Percentiles rank a stretch among this genome's conserved stretches.
phyloP scores from a whole-genome alignment of 2,113 vertebrate species.

The Onychostoma macrolepis region DNA sequence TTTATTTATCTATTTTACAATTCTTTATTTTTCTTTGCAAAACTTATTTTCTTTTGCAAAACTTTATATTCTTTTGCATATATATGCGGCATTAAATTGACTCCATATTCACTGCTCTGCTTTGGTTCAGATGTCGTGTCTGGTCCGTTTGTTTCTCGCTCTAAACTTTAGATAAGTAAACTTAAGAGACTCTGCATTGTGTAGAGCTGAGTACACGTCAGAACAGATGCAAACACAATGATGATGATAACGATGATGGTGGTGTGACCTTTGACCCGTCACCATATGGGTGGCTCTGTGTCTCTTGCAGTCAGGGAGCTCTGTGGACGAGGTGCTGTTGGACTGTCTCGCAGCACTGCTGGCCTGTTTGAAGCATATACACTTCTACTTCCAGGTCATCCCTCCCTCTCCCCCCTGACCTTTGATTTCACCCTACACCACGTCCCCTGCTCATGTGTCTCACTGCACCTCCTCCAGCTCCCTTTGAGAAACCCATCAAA shows the following conservation, averaged over 20 bases:
- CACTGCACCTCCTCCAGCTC: constrained; percentile 48
- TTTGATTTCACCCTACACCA: constrained; percentile 33
- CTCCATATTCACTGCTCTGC: neutral
- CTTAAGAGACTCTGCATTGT: neutral
- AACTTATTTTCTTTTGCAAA: too few species aligned
- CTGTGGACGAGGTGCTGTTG: constrained; percentile 69
- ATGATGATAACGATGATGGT: neutral
- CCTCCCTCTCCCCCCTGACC: constrained; percentile 47
- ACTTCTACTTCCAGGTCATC: constrained; percentile 72
- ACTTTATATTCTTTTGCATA: too few species aligned
- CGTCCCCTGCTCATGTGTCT: constrained; percentile 40
- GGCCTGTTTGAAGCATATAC: constrained; percentile 70
- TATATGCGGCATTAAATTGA: too few species aligned
- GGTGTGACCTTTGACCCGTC: constrained; percentile 35
- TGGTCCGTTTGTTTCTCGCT: neutral
- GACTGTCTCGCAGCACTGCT: constrained; percentile 71
- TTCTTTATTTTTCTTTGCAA: too few species aligned
- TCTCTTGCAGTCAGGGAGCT: constrained; percentile 69
- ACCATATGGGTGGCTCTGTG: constrained; percentile 63
- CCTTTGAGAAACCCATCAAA: constrained; percentile 57
- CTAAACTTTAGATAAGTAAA: neutral
- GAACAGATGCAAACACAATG: constrained; percentile 5
- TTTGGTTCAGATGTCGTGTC: neutral
- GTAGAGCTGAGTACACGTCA: neutral
- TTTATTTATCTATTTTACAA: too few species aligned